A percentile compares a stretch with the other conserved stretches of the same genome.
phyloP scores from a whole-genome alignment of 1,140 invertebrate genomes.

The Penaeus japonicus region DNA sequence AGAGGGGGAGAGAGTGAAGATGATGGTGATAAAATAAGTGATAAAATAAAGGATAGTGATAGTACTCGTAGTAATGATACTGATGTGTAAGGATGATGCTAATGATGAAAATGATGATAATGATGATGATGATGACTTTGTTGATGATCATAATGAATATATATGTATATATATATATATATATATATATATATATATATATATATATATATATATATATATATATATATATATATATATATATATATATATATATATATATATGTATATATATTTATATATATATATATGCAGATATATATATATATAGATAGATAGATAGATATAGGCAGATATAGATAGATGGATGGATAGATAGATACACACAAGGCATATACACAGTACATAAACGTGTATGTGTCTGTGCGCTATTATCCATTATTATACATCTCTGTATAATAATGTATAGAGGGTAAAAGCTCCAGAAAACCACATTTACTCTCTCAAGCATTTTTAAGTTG shows the following conservation, averaged over 20 bases:
- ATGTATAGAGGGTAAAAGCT: too few species aligned
- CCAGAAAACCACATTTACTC: too few species aligned
- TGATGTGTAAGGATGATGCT: too few species aligned
- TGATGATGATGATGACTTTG: too few species aligned
- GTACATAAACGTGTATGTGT: not conserved
- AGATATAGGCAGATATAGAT: not conserved
- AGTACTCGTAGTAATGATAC: too few species aligned
- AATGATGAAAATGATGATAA: too few species aligned
- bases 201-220: slow-evolving; percentile 25
- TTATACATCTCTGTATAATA: not conserved
- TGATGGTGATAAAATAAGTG: not conserved
- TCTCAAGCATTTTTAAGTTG: too few species aligned
- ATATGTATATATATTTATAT: slow-evolving; percentile 4
- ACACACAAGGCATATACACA: not conserved
- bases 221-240: slow-evolving; percentile 27
- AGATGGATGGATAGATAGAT: not conserved
- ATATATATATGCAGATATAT: slow-evolving; percentile 7
- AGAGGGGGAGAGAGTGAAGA: not conserved
- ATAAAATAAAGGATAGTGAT: not conserved
- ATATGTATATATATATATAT: slow-evolving; percentile 6
- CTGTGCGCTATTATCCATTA: not conserved
- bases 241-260: not conserved
- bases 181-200: slow-evolving; percentile 25
- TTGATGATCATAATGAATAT: not conserved
- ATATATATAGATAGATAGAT: not conserved